Evolutionary conservation across 2,797 vertebrate species (phyloP).

Genomic region (Catharus ustulatus): DNA sequence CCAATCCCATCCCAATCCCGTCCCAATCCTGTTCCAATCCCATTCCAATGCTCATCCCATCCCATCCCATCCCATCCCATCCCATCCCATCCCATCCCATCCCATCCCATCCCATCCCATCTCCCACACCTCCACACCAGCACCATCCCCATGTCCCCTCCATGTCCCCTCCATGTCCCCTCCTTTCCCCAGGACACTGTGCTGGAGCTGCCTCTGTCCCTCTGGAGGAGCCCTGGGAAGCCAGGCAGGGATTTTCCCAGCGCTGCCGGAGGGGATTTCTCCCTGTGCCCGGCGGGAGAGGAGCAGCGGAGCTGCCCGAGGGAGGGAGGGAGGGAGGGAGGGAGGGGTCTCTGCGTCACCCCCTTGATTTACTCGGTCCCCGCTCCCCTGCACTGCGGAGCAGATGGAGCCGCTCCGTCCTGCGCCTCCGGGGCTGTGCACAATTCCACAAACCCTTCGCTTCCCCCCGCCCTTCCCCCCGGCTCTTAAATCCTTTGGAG

Average conservation of each 20-base stretch:
- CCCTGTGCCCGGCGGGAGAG: neutral
- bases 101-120: neutral
- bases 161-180: neutral
- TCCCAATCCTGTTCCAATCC: too few relatives aligned
- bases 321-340: neutral
- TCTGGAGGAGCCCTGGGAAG: rapidly evolving
- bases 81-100: too few relatives aligned
- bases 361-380: neutral
- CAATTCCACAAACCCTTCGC: neutral
- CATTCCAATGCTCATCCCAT: neutral
- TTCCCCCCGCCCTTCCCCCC: rapidly evolving
- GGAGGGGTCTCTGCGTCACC: neutral
- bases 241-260: neutral
- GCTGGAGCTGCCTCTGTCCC: rapidly evolving
- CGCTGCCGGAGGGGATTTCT: neutral
- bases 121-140: rapidly evolving
- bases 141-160: rapidly evolving
- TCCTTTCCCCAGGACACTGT: neutral
- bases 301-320: neutral
- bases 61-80: neutral
- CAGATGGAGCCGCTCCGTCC: neutral
- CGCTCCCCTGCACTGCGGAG: neutral
- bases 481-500: neutral
- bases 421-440: neutral
- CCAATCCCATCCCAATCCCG: too few relatives aligned